These are phyloP conservation scores for Eleginops maclovinus DNA, from an alignment of 2,113 vertebrate genomes.

Conservation along the genomic window DNA sequence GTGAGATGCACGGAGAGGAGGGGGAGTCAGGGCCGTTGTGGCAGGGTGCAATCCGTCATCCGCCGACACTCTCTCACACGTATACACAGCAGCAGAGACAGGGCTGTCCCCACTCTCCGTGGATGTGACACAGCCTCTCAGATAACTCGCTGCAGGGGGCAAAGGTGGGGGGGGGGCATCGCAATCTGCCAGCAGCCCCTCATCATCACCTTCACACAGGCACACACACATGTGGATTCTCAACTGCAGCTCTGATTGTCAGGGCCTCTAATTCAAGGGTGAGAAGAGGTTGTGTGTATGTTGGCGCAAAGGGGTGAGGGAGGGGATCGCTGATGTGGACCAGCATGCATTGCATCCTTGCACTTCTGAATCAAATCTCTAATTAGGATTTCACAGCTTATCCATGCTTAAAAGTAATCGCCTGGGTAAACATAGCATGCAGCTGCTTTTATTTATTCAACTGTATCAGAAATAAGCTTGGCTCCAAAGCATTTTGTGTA, in stretches of 20 bases:
- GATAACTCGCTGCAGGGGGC: slow-evolving; percentile 69
- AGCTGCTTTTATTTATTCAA: neutral
- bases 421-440: slow-evolving; percentile 4
- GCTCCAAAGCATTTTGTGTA: slow-evolving; percentile 13
- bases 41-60: slow-evolving; percentile 78
- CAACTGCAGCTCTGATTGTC: slow-evolving; percentile 51
- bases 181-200: slow-evolving; percentile 61
- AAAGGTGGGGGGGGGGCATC: slow-evolving; percentile 37
- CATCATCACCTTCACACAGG: slow-evolving; percentile 59
- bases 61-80: slow-evolving; percentile 49
- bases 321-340: slow-evolving; percentile 28
- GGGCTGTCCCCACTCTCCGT: slow-evolving; percentile 52
- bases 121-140: slow-evolving; percentile 74
- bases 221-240: slow-evolving; percentile 27
- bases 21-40: slow-evolving; percentile 62
- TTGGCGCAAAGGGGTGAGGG: slow-evolving; percentile 43
- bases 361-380: slow-evolving; percentile 21
- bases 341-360: slow-evolving; percentile 28
- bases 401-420: slow-evolving; percentile 29
- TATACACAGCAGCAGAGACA: slow-evolving; percentile 54
- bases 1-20: slow-evolving; percentile 46
- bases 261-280: slow-evolving; percentile 52
- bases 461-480: slow-evolving; percentile 18
- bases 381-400: slow-evolving; percentile 45
- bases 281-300: slow-evolving; percentile 47